Conservation (phyloP, 1,140 invertebrate genomes). For the Penaeus japonicus region DNA sequence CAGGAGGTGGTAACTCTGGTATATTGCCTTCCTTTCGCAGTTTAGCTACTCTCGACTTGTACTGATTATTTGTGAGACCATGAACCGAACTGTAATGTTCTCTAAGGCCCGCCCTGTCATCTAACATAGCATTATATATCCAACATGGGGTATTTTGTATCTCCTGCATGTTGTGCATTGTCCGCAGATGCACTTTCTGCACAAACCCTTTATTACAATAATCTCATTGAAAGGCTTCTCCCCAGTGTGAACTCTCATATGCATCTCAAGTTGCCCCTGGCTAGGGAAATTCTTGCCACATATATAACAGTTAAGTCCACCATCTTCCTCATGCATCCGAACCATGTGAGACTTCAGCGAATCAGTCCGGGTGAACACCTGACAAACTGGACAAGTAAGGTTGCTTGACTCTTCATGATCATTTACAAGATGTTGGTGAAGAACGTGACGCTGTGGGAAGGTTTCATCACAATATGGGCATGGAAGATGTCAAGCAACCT, state of each 20-base stretch:
- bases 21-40: slow-evolving; percentile 58
- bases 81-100: slow-evolving; percentile 52
- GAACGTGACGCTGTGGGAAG: slow-evolving; percentile 57
- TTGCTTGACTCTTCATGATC: slow-evolving; percentile 56
- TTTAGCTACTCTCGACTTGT: slow-evolving; percentile 57
- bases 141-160: slow-evolving; percentile 56
- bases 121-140: slow-evolving; percentile 55
- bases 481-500: too few relatives aligned
- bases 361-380: slow-evolving; percentile 57
- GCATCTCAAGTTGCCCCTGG: slow-evolving; percentile 58
- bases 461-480: slow-evolving; percentile 58
- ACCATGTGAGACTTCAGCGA: slow-evolving; percentile 58
- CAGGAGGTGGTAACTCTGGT: slow-evolving; percentile 55
- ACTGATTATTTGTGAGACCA: slow-evolving; percentile 54
- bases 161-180: slow-evolving; percentile 58
- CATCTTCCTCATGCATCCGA: slow-evolving; percentile 58
- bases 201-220: slow-evolving; percentile 56
- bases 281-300: slow-evolving; percentile 59
- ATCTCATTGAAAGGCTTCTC: slow-evolving; percentile 56
- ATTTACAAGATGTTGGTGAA: slow-evolving; percentile 56
- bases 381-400: slow-evolving; percentile 57
- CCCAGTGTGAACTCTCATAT: slow-evolving; percentile 58
- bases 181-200: slow-evolving; percentile 57
- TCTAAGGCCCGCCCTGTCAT: slow-evolving; percentile 51
- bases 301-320: slow-evolving; percentile 57